Evolutionary conservation across 2,797 vertebrate genomes (phyloP).

Genomic region (Antrozous pallidus): DNA sequence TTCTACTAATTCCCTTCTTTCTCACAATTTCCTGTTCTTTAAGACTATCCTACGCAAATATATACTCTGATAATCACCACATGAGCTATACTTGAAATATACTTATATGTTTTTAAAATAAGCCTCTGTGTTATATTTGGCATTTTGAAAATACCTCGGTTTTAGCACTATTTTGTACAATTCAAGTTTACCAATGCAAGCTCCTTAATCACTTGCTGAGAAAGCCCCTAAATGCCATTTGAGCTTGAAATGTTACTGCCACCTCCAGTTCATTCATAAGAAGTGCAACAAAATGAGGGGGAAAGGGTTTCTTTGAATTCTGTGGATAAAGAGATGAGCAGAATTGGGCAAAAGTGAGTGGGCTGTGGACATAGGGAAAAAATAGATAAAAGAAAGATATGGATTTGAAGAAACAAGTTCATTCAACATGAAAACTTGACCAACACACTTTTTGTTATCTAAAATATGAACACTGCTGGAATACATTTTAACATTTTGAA

Average conservation of each 20-base stretch:
- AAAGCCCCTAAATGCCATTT: neutral
- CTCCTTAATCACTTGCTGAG: neutral
- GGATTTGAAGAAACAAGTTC: neutral
- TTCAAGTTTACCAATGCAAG: neutral
- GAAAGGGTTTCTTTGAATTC: neutral
- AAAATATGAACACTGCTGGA: neutral
- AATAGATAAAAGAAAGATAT: neutral
- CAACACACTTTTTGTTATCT: neutral
- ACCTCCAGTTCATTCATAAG: constrained; percentile 74
- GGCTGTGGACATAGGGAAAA: neutral
- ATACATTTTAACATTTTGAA: neutral
- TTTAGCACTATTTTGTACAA: neutral
- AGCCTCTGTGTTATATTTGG: neutral
- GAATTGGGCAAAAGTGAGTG: neutral
- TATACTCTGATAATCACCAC: neutral
- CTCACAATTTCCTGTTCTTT: neutral
- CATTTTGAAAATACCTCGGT: neutral
- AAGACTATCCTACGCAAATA: neutral
- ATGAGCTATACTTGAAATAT: neutral
- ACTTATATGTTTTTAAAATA: neutral
- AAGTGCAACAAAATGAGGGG: constrained; percentile 54
- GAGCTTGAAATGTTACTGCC: constrained; percentile 78
- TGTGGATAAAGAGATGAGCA: neutral
- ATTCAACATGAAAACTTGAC: neutral
- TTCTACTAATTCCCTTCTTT: neutral